A percentile compares a stretch with the other conserved stretches of the same genome.
These are phyloP conservation scores for Petrocephalus zakoni DNA, from an alignment of 2,113 vertebrate species.

Conservation along the genomic window DNA sequence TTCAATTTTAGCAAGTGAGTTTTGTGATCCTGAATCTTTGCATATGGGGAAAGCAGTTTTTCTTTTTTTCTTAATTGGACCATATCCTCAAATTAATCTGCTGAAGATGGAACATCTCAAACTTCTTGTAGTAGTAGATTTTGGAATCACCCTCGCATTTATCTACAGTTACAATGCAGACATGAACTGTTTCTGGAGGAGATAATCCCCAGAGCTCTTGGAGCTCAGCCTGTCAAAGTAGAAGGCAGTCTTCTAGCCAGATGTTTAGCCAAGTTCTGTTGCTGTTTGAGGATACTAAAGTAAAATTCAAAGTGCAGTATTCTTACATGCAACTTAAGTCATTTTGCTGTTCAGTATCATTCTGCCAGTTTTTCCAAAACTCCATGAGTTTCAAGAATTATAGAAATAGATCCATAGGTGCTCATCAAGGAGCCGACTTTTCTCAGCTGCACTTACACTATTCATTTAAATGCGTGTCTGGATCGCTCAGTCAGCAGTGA, in stretches of 20 bases:
- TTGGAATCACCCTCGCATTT: background rate
- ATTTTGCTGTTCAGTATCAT: background rate
- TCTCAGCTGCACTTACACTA: background rate
- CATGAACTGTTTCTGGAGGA: background rate
- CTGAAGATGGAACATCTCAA: background rate
- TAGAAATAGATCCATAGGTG: background rate
- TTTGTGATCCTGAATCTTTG: too few relatives aligned
- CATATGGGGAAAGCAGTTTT: background rate
- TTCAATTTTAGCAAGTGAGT: slow-evolving; percentile 94
- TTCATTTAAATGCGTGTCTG: slow-evolving; percentile 12
- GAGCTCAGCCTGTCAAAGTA: background rate
- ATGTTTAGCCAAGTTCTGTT: background rate
- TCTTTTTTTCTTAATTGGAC: background rate
- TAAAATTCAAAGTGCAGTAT: background rate
- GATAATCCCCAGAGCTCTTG: background rate
- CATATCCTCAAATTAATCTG: background rate
- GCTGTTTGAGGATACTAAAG: background rate
- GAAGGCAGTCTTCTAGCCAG: background rate
- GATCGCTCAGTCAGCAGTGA: background rate
- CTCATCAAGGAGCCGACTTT: background rate
- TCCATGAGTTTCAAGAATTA: background rate
- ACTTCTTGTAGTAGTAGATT: background rate
- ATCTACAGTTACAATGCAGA: background rate
- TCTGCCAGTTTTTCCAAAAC: background rate
- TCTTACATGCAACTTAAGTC: background rate